Evolutionary conservation across 2,888 invertebrate genomes (phyloP), one percentile per base, ranked within the genome.

Genomic region (Timema podura): DNA sequence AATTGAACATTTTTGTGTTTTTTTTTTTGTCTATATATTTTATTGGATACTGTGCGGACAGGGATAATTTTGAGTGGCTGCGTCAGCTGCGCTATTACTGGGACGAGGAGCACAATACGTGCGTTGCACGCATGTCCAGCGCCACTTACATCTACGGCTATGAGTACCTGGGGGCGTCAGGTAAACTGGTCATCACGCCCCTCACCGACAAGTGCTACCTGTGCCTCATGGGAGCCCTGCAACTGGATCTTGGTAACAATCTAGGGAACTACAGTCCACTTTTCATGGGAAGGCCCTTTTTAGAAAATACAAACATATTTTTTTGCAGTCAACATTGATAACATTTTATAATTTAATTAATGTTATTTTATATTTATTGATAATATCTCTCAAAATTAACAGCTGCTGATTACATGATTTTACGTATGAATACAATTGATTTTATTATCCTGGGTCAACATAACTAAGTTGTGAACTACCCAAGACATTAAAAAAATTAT

Each of bases 81-180:
- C 95, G 95, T 82, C 93, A 93, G 85, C 83, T 96, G 71, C 87
- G 95, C 0, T 96, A 95, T 79, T 95, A 95, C 78, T 96, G 95
- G 95, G 86, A 91, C 68, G 84, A 86, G 0, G 88, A 87, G 45
- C 84, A 89, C 0, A 93, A 95, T 76, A 89, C 91, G 77, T 93
- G 93, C 77, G 84, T 90, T 0, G 89, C 92, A 0, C 86, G 88
- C 74, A 95, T 96, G 91, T 93, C 94, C 2, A 94, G 92, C 75
- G 91, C 95, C 0, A 85, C 86, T 73, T 91, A 95, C 74, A 85
- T 89, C 59, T 96, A 96, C 77, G 93, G 93, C 6, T 95, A 95
- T 78, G 96, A 96, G 80, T 96, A 96, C 81, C 84, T 96, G 65
- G 96, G 96, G 1, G 95, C 94, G 68, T 89, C 89, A 70, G 90